Evolutionary conservation across 2,113 vertebrate species (phyloP).

Genomic region (Taxidea taxus): DNA sequence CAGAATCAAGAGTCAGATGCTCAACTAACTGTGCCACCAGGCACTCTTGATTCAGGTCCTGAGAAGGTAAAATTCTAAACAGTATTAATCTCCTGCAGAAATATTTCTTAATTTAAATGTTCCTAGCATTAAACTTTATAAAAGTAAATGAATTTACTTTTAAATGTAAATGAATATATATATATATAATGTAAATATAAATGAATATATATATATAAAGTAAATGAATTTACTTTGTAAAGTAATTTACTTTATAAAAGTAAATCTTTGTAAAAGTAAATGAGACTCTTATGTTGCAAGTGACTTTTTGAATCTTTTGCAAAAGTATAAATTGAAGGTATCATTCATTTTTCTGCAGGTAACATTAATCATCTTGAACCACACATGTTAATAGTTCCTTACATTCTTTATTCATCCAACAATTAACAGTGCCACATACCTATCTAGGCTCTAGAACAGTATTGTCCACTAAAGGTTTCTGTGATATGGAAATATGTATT

Average conservation of each 20-base stretch:
- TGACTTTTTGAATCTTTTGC: background rate
- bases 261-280: background rate
- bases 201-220: too few species aligned
- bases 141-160: background rate
- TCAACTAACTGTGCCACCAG: background rate
- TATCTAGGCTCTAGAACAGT: background rate
- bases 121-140: background rate
- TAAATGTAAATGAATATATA: too few species aligned
- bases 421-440: background rate
- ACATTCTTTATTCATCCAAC: background rate
- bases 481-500: background rate
- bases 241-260: too few species aligned
- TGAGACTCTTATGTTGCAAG: background rate
- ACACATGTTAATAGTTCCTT: background rate
- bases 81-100: background rate
- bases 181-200: too few species aligned
- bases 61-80: background rate
- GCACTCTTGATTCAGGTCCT: background rate
- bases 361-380: background rate
- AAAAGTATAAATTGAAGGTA: background rate
- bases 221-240: too few species aligned
- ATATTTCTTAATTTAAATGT: background rate
- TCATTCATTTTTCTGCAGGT: background rate
- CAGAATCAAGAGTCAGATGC: background rate
- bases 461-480: background rate